A percentile compares a stretch with the other conserved stretches of the same genome.
Conservation (phyloP, 2,797 vertebrate genomes). For the Lagorchestes hirsutus region DNA sequence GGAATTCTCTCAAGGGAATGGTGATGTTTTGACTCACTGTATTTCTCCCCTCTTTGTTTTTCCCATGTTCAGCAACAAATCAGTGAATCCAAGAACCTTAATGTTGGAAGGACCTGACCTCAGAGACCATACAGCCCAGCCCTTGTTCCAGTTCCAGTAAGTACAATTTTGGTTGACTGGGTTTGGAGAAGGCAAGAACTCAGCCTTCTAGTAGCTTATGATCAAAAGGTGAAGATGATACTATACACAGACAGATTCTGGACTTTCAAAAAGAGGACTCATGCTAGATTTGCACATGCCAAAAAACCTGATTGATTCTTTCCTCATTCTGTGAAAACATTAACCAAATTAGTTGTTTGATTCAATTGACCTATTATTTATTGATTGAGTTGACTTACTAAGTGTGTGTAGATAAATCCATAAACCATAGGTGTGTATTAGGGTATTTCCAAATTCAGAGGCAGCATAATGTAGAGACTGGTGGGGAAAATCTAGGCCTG, state of each 20-base stretch:
- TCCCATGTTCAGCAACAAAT: not conserved
- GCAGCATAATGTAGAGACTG: not conserved
- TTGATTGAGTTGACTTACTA: conserved; percentile 17
- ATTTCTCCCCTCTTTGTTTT: not conserved
- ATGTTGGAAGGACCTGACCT: not conserved
- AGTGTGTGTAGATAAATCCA: not conserved
- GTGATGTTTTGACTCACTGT: not conserved
- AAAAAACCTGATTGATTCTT: conserved; percentile 17
- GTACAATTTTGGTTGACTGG: not conserved
- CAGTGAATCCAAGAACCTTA: not conserved
- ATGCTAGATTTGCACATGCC: not conserved
- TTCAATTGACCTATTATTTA: conserved; percentile 5
- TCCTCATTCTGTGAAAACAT: conserved; percentile 20
- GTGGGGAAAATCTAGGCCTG: not conserved
- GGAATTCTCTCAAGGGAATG: not conserved
- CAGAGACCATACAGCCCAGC: not conserved
- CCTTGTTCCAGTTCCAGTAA: not conserved
- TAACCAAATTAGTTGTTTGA: not conserved
- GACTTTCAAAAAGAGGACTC: not conserved
- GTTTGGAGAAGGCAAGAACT: not conserved
- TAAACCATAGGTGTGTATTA: not conserved
- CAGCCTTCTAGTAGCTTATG: not conserved
- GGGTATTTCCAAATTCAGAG: not conserved
- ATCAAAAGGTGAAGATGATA: not conserved
- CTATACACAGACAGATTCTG: not conserved